A percentile compares a stretch with the other conserved stretches of the same genome.
Evolutionary conservation across 2,113 vertebrate species (phyloP).

Genomic region (Saguinus midas): DNA sequence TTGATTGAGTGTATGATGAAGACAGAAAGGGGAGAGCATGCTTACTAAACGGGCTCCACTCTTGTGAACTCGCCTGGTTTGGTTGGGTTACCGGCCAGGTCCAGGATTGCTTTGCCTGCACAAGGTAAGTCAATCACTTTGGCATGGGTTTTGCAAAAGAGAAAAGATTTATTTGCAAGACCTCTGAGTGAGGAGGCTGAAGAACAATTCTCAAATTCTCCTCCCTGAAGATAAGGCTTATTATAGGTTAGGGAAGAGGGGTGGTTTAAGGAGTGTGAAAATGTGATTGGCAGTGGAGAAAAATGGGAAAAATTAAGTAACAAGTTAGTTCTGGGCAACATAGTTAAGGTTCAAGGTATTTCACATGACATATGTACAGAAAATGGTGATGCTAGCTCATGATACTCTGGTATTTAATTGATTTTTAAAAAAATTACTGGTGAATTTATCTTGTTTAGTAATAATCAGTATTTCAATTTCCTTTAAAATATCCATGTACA

Average conservation of each 20-base stretch:
- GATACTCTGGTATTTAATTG: not conserved
- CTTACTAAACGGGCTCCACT: no score
- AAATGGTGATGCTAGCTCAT: not conserved
- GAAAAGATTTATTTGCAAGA: not conserved
- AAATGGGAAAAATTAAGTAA: not conserved
- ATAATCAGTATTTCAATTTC: not conserved
- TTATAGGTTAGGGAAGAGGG: not conserved
- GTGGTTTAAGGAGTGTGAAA: not conserved
- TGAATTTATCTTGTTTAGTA: not conserved
- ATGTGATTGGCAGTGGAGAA: not conserved
- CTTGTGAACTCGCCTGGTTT: not conserved
- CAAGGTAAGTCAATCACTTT: not conserved
- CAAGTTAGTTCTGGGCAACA: not conserved
- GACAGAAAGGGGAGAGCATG: not conserved
- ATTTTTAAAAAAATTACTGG: not conserved
- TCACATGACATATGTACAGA: not conserved
- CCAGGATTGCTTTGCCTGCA: no score
- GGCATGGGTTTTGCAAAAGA: not conserved
- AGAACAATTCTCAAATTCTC: not conserved
- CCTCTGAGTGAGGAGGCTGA: not conserved
- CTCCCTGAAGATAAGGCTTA: not conserved
- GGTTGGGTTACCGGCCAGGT: no score
- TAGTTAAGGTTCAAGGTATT: not conserved
- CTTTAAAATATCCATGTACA: not conserved
- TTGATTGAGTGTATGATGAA: not conserved